A percentile compares a stretch with the other conserved stretches of the same genome.
These are phyloP conservation scores for Planiliza haematocheilus DNA, from an alignment of 2,113 vertebrate species.

Conservation along the genomic window DNA sequence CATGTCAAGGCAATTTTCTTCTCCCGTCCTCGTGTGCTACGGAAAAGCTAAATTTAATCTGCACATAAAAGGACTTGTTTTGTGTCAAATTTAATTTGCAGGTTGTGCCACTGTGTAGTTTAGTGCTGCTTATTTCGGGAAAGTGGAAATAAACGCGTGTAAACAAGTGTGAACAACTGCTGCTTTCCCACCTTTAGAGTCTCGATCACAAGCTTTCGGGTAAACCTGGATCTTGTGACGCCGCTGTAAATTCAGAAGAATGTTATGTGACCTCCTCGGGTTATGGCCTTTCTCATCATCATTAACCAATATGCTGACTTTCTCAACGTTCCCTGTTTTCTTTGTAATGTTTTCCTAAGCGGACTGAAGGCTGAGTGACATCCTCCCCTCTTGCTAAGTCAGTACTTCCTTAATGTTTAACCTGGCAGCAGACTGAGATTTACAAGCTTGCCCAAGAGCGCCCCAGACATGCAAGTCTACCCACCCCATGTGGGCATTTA, in stretches of 20 bases:
- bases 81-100: not conserved
- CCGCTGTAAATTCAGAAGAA: constrained; percentile 8
- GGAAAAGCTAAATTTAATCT: not conserved
- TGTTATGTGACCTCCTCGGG: constrained; percentile 12
- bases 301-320: constrained; percentile 56
- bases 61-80: not conserved
- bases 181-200: constrained; percentile 34
- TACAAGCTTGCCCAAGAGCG: not conserved
- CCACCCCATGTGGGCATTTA: not conserved
- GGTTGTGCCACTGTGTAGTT: not conserved
- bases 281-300: constrained; percentile 35
- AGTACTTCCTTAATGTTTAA: constrained; percentile 54
- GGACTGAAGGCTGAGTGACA: constrained; percentile 20
- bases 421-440: not conserved
- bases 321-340: constrained; percentile 19
- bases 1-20: not conserved
- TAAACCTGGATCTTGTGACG: constrained; percentile 3
- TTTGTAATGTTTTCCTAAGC: constrained; percentile 51
- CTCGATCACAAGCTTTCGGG: not conserved
- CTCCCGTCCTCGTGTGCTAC: not conserved
- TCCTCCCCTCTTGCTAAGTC: constrained; percentile 49
- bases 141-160: not conserved
- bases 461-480: not conserved
- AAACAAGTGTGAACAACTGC: constrained; percentile 35
- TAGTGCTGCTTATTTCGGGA: not conserved